These are phyloP conservation scores for Charina bottae DNA, from an alignment of 2,113 vertebrate species.

Conservation along the genomic window DNA sequence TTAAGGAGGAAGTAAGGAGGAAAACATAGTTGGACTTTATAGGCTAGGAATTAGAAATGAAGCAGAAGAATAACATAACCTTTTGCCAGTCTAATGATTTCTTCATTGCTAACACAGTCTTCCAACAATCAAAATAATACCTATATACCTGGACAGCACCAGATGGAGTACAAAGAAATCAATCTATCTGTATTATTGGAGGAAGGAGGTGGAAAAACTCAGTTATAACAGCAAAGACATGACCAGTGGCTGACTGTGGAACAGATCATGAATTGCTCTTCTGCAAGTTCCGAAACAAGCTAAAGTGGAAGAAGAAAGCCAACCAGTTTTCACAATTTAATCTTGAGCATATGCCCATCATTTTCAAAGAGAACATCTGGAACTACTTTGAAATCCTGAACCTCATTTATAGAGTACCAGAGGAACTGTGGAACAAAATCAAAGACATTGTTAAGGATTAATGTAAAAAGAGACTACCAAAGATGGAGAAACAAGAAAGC, in stretches of 20 bases:
- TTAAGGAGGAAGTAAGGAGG: background rate
- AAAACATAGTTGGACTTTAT: background rate
- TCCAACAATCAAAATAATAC: background rate
- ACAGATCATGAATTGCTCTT: background rate
- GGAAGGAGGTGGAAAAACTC: background rate
- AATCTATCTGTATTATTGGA: background rate
- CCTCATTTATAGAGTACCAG: background rate
- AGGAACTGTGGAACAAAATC: background rate
- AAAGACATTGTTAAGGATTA: background rate
- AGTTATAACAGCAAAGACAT: background rate
- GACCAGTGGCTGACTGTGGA: background rate
- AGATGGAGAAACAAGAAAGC: background rate
- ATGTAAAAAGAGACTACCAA: background rate
- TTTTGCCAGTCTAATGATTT: background rate
- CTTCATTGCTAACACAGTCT: background rate
- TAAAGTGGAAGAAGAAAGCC: background rate
- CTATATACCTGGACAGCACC: background rate
- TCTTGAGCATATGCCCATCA: background rate
- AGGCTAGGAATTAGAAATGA: background rate
- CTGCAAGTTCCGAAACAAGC: background rate
- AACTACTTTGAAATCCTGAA: background rate
- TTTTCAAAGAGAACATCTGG: background rate
- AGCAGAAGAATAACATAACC: background rate
- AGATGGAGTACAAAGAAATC: background rate
- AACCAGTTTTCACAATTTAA: background rate